Evolutionary conservation across 2,113 vertebrate species (phyloP).

Genomic region (Thalassoma bifasciatum): DNA sequence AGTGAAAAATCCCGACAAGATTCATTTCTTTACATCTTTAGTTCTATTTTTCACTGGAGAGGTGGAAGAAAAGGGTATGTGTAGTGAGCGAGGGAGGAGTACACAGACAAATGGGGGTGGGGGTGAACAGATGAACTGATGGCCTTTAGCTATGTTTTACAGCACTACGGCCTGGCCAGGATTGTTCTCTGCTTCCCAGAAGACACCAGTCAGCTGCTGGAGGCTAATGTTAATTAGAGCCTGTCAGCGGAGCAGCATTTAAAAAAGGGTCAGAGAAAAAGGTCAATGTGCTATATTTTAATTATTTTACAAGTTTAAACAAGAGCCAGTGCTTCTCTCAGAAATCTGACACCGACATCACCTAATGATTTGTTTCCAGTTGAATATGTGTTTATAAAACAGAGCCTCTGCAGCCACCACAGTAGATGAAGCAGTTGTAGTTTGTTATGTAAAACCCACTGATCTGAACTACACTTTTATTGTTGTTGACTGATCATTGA

Average conservation of each 20-base stretch:
- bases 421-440: slow-evolving; percentile 8
- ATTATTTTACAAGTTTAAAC: slow-evolving; percentile 75
- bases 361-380: slow-evolving; percentile 10
- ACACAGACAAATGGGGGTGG: not conserved
- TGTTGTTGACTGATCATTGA: slow-evolving; percentile 12
- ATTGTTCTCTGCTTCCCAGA: slow-evolving; percentile 73
- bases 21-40: slow-evolving; percentile 34
- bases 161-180: slow-evolving; percentile 55
- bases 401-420: not conserved
- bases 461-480: slow-evolving; percentile 20
- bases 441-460: slow-evolving; percentile 25
- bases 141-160: slow-evolving; percentile 80
- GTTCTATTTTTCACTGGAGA: slow-evolving; percentile 32
- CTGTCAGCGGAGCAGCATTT: slow-evolving; percentile 74
- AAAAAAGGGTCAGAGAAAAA: slow-evolving; percentile 76
- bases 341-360: slow-evolving; percentile 56
- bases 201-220: slow-evolving; percentile 75
- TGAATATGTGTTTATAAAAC: slow-evolving; percentile 10
- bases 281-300: slow-evolving; percentile 78
- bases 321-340: slow-evolving; percentile 19
- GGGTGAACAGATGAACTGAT: slow-evolving; percentile 73
- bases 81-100: not conserved
- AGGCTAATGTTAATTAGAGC: slow-evolving; percentile 82
- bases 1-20: slow-evolving; percentile 26
- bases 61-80: slow-evolving; percentile 32